Evolutionary conservation across 2,797 vertebrate species (phyloP).

Genomic region (Bucorvus abyssinicus): DNA sequence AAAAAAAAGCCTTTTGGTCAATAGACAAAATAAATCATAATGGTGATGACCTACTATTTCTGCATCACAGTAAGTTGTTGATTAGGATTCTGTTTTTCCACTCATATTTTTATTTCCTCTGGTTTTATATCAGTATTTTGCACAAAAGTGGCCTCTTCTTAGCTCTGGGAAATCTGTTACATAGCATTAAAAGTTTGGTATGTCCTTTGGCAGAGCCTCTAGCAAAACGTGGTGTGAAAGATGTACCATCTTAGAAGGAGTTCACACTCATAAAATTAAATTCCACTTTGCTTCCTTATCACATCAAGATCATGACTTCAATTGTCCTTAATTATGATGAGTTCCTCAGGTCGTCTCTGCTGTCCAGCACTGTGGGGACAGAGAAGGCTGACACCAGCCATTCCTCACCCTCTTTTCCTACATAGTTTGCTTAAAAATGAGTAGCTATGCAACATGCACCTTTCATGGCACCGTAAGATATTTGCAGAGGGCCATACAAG

Average conservation of each 20-base stretch:
- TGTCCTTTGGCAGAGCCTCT: background rate
- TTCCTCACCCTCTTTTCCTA: background rate
- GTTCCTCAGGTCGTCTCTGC: background rate
- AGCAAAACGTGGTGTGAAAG: background rate
- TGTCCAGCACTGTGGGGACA: background rate
- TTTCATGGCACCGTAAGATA: rapidly evolving
- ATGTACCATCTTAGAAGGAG: background rate
- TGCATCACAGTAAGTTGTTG: background rate
- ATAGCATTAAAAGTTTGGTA: background rate
- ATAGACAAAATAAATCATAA: background rate
- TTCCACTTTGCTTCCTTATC: background rate
- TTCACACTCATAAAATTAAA: background rate
- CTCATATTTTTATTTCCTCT: background rate
- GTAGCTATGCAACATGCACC: background rate
- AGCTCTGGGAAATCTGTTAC: background rate
- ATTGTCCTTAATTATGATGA: background rate
- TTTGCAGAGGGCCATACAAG: background rate
- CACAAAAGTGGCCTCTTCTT: background rate
- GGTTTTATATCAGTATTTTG: background rate
- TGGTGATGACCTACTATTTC: background rate
- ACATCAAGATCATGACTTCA: background rate
- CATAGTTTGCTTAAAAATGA: background rate
- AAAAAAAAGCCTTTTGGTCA: background rate
- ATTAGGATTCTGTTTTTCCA: background rate
- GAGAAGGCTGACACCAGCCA: background rate